These are phyloP conservation scores for Chloroceryle inda DNA, from an alignment of 2,797 vertebrate genomes.

Conservation along the genomic window DNA sequence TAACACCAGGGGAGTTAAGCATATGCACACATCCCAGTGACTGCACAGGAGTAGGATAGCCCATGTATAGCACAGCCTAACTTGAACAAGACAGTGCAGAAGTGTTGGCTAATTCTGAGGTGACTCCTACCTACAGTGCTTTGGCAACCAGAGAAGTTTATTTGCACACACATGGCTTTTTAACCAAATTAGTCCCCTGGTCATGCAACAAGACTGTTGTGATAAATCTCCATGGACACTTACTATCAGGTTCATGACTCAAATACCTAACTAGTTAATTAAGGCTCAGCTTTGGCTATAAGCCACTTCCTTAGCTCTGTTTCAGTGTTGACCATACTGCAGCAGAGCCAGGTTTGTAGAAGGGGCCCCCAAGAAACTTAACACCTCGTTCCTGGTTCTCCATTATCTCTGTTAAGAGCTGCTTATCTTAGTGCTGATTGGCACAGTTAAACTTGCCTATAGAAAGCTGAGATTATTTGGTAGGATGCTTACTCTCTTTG, in stretches of 20 bases:
- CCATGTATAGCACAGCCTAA: rapidly evolving
- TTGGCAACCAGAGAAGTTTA: neutral
- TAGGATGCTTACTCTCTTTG: neutral
- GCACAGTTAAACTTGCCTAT: neutral
- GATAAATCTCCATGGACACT: neutral
- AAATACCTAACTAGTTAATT: neutral
- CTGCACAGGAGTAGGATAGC: neutral
- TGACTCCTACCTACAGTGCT: rapidly evolving
- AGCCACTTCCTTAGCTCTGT: neutral
- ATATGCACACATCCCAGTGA: rapidly evolving
- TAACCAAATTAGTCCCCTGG: neutral
- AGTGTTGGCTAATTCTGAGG: neutral
- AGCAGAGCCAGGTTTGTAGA: neutral
- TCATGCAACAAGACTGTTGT: neutral
- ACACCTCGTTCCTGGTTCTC: neutral
- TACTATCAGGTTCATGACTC: neutral
- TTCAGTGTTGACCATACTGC: neutral
- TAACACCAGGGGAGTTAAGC: neutral
- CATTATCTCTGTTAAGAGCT: neutral
- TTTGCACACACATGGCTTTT: neutral
- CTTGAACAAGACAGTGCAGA: neutral
- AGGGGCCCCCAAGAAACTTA: neutral
- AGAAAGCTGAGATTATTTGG: neutral
- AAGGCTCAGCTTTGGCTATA: neutral
- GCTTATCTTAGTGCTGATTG: neutral